Percentiles rank a stretch among this genome's conserved stretches.
Conservation (phyloP, 2,888 invertebrate genomes). For the Acanthosepion lycidas region DNA sequence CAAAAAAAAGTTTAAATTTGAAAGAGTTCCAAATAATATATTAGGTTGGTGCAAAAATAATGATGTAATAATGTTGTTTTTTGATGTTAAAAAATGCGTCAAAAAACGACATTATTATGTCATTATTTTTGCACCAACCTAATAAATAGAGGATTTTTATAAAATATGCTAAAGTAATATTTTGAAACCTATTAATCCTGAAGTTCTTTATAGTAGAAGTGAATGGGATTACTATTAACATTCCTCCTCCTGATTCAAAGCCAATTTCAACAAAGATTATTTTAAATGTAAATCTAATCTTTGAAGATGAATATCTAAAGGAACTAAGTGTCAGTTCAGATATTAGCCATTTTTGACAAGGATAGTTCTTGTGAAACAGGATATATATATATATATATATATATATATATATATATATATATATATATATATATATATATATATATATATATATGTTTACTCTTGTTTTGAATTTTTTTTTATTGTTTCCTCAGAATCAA, state of each 20-base stretch:
- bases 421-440: no score
- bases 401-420: no score
- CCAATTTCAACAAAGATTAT: background rate
- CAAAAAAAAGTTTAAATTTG: background rate
- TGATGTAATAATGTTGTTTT: no score
- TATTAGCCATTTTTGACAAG: background rate
- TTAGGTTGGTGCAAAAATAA: no score
- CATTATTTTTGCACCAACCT: no score
- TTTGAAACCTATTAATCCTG: background rate
- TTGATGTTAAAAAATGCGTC: no score
- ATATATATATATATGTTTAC: no score
- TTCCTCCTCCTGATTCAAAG: constrained; percentile 15
- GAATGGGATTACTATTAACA: background rate
- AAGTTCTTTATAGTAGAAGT: background rate
- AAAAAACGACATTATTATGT: no score
- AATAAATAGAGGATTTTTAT: background rate
- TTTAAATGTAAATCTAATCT: background rate
- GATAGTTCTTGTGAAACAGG: background rate
- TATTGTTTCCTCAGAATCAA: background rate
- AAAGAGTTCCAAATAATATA: background rate
- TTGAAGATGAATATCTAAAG: background rate
- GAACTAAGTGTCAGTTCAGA: background rate
- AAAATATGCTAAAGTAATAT: background rate
- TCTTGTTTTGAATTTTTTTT: background rate
- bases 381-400: background rate